Conservation (phyloP, 2,797 vertebrate species). For the Corythornis leucogaster region DNA sequence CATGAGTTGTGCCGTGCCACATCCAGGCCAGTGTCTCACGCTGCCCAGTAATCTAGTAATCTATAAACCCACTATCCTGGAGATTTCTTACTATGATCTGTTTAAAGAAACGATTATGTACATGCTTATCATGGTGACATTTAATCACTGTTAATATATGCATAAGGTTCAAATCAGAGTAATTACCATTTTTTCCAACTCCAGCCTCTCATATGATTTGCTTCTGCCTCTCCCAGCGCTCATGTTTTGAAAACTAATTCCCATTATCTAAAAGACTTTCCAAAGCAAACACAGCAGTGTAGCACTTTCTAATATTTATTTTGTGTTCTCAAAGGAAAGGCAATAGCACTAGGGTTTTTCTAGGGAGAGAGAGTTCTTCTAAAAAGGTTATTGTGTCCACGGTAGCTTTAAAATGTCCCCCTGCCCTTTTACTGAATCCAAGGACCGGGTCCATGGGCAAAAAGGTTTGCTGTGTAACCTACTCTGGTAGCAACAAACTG, state of each 20-base stretch:
- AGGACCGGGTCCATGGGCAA: slow-evolving; percentile 1
- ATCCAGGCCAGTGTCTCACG: neutral
- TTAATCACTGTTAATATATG: slow-evolving; percentile 50
- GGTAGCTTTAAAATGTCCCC: neutral
- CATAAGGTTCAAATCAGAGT: slow-evolving; percentile 39
- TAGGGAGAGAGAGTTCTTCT: neutral
- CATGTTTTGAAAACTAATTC: slow-evolving; percentile 61
- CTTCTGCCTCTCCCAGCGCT: neutral
- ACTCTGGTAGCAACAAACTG: neutral
- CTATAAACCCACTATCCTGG: neutral
- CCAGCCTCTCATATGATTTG: slow-evolving; percentile 17
- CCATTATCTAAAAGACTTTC: slow-evolving; percentile 41
- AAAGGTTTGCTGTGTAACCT: slow-evolving; percentile 35
- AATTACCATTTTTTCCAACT: slow-evolving; percentile 59
- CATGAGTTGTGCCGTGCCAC: neutral
- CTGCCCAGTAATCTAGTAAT: neutral
- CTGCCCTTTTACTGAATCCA: slow-evolving; percentile 8
- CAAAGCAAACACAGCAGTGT: slow-evolving; percentile 66
- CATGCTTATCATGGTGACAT: slow-evolving; percentile 35
- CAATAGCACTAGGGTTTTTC: neutral
- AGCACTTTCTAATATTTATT: slow-evolving; percentile 69
- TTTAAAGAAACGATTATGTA: slow-evolving; percentile 49
- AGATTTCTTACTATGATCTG: slow-evolving; percentile 44
- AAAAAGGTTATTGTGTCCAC: neutral
- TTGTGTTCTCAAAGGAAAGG: slow-evolving; percentile 53